Base-by-base conservation (phyloP, 2,113 vertebrate species). In the Chaetodon auriga region DNA sequence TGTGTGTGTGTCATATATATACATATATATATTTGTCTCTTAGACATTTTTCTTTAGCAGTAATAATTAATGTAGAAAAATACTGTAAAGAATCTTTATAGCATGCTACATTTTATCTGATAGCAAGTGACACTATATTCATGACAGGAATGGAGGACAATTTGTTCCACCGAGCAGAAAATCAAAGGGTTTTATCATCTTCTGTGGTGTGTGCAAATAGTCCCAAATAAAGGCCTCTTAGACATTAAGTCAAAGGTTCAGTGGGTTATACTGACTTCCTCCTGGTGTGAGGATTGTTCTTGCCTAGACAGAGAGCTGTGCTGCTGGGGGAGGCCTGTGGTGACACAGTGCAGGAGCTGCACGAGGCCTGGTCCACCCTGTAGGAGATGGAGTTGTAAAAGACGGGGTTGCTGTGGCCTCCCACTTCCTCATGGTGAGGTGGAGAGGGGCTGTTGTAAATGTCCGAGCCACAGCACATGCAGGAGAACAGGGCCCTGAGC, bases 361-460 rank as follows among this genome's bases (percentile, higher is more conserved):
- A 95, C 1, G 93, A 91, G 48, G 82, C 76, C 71, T 86, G 94
- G 48, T 95, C 96, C 46, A 96, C 90, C 89, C 95, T 95, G 85
- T 94, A 96, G 83, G 96, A 97, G 76, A 96, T 85, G 61, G 95
- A 96, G 90, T 95, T 94, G 90, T 96, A 95, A 30, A 96, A 97
- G 9, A 96, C 92, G 0, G 96, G 95, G 88, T 97, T 97, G 75
- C 92, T 95, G 62, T 96, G 96, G 83, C 95, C 95, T 36, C 88
- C 90, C 9, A 91, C 89, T 43, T 91, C 85, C 53, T 94, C 93
- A 0, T 87, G 74, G 68, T 91, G 92, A n/a, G 93, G 90, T 43
- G 84, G 89, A 9, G 41, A 68, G 0, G 89, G 90, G 74, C 93
- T 95, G 61, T 88, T 45, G 0, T 86, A 92, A 62, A 84, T 19